A percentile compares a stretch with the other conserved stretches of the same genome.
These are phyloP conservation scores for Anagyrus pseudococci DNA, from an alignment of 2,888 invertebrate species.

Conservation along the genomic window DNA sequence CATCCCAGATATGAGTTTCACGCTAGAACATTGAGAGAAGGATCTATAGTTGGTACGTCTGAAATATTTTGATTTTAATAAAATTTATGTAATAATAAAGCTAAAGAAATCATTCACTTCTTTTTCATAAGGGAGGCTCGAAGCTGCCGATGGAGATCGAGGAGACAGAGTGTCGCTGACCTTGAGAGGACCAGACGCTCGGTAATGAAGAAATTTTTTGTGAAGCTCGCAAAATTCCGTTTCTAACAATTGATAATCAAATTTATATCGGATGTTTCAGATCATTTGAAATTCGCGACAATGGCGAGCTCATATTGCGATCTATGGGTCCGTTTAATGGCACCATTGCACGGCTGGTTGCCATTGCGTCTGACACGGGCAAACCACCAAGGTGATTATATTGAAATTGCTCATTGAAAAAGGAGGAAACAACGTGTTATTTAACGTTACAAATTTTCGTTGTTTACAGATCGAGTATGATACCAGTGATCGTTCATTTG, in stretches of 20 bases:
- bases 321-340: slow-evolving; percentile 58
- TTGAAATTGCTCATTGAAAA: too few relatives aligned
- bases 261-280: slow-evolving; percentile 60
- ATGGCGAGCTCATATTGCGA: slow-evolving; percentile 69
- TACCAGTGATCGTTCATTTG: slow-evolving; percentile 64
- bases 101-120: slow-evolving; percentile 21
- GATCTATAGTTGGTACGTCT: slow-evolving; percentile 57
- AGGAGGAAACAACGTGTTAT: slow-evolving; percentile 3
- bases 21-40: slow-evolving; percentile 53
- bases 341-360: slow-evolving; percentile 76
- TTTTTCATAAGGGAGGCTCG: slow-evolving; percentile 76
- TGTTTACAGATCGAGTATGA: slow-evolving; percentile 54
- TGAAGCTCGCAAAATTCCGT: too few relatives aligned
- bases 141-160: slow-evolving; percentile 87
- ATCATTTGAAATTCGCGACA: slow-evolving; percentile 70
- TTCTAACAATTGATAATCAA: background rate
- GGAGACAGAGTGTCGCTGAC: slow-evolving; percentile 78
- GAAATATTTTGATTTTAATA: too few relatives aligned
- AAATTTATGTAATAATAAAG: background rate
- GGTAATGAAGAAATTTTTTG: slow-evolving; percentile 56
- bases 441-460: slow-evolving; percentile 10
- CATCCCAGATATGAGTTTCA: slow-evolving; percentile 86
- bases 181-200: slow-evolving; percentile 74
- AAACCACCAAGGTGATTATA: slow-evolving; percentile 78
- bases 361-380: slow-evolving; percentile 85